These are phyloP conservation scores for Aelia acuminata DNA, from an alignment of 2,888 invertebrate species.

Conservation along the genomic window DNA sequence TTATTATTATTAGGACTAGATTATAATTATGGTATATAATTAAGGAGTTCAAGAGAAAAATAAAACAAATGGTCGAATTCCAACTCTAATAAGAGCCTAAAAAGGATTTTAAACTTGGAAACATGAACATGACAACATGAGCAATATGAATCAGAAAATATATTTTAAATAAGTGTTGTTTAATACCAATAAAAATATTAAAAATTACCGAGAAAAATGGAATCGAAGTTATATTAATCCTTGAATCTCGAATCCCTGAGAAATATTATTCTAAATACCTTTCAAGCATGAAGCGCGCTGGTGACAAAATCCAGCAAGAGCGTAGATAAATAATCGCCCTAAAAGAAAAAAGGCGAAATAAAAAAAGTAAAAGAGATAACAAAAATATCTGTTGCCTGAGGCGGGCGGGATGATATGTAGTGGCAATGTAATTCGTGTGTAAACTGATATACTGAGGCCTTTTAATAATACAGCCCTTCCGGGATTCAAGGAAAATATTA, in stretches of 20 bases:
- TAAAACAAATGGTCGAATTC: too few species aligned
- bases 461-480: conserved; percentile 28
- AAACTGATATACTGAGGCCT: conserved; percentile 30
- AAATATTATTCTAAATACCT: background rate
- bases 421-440: conserved; percentile 35
- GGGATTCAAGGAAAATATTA: conserved; percentile 38
- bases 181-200: too few species aligned
- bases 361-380: conserved; percentile 28
- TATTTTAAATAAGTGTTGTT: too few species aligned
- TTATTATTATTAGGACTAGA: too few species aligned
- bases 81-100: too few species aligned
- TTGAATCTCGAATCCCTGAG: background rate
- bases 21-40: too few species aligned
- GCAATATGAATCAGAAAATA: too few species aligned
- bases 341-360: background rate
- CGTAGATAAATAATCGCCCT: background rate
- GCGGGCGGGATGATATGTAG: conserved; percentile 32
- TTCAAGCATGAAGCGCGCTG: background rate
- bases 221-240: background rate
- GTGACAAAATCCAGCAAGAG: conserved; percentile 23
- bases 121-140: too few species aligned
- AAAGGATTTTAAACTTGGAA: too few species aligned
- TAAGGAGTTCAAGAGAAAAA: too few species aligned
- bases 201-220: too few species aligned
- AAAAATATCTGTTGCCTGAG: conserved; percentile 22